Base-by-base conservation (phyloP, 2,888 invertebrate species). In the Drosophila affinis region DNA sequence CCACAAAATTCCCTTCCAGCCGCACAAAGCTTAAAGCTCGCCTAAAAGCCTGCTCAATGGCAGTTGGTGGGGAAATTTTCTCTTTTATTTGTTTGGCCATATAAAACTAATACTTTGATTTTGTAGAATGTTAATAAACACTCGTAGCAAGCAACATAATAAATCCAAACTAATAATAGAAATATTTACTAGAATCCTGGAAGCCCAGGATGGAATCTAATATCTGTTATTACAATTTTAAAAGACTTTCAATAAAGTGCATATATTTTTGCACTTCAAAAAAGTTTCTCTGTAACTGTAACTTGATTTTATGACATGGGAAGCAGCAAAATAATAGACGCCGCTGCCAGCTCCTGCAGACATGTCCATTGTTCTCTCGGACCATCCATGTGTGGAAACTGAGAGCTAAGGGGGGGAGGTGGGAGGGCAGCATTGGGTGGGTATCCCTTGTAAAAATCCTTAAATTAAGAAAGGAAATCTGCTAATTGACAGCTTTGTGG, bases 401-500 rank as follows among this genome's bases (percentile, higher is more conserved):
- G 32, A 10, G 32, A 10, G 27, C 18, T 7, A 9, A 32, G 32
- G 32, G 3, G 32, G 24, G 24, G n/a, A n/a, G n/a, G n/a, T n/a
- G n/a, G n/a, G n/a, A n/a, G 14, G 2, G 5, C 14, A 14, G 39
- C 0, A 39, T 14, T 18, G 18, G 39, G 14, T 14, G n/a, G n/a
- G 39, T n/a, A 39, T 39, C 7, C 39, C 14, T 39, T 14, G 39
- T n/a, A 14, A 44, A 58, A 45, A 34, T 27, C 39, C 5, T 9
- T 65, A 65, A 57, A 65, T 67, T 27, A 57, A 65, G 57, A 10
- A 65, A 57, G 67, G 34, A 45, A 51, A 44, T 45, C 56, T 34
- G 65, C 65, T 67, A 67, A 67, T 67, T 67, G 65, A 67, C 67
- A 67, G 67, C 67, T 67, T 65, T 65, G 67, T 57, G 67, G 27